Base-by-base conservation (phyloP, 2,888 invertebrate species). In the Dryadula phaetusa region DNA sequence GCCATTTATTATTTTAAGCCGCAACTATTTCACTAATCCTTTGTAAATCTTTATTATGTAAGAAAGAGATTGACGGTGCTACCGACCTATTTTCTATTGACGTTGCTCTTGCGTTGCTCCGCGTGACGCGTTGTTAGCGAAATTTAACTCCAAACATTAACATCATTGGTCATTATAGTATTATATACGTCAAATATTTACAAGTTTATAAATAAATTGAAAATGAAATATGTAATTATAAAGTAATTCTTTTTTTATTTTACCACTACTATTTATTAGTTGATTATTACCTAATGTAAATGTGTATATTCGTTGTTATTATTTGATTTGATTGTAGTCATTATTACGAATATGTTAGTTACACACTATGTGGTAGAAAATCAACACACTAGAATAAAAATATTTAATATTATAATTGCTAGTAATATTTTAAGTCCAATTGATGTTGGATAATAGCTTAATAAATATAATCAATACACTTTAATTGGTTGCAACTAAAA, bases 61-160 rank as follows among this genome's bases (percentile, higher is more conserved):
- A 44, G 44, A 44, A 60, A 46, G 14, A 32, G 18, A 60, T 42
- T 60, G 44, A 44, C 20, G 40, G 40, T 58, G 37, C 49, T 61
- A 80, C 79, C 88, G 90, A 90, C 90, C 88, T 90, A 89, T 87
- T 84, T 80, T 87, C 83, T 82, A 81, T 82, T 88, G 90, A 90
- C 90, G 89, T 87, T 83, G 74, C 74, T 74, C 67, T 74, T 72
- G 66, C 72, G 70, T 72, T 71, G 86, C 82, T 85, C 84, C 86
- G 86, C 86, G 88, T 90, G 88, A 88, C 87, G 90, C 88, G 89
- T 88, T 89, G 69, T 72, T 73, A 74, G 69, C 71, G 64, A 71
- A 74, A 70, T 74, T 73, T 70, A 54, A 62, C 52, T 60, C 25
- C 18, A 44, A 28, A 42, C 25, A 46, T 28, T 47, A 47, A 34